A percentile compares a stretch with the other conserved stretches of the same genome.
Evolutionary conservation across 2,113 vertebrate genomes (phyloP).

Genomic region (Scopus umbretta): DNA sequence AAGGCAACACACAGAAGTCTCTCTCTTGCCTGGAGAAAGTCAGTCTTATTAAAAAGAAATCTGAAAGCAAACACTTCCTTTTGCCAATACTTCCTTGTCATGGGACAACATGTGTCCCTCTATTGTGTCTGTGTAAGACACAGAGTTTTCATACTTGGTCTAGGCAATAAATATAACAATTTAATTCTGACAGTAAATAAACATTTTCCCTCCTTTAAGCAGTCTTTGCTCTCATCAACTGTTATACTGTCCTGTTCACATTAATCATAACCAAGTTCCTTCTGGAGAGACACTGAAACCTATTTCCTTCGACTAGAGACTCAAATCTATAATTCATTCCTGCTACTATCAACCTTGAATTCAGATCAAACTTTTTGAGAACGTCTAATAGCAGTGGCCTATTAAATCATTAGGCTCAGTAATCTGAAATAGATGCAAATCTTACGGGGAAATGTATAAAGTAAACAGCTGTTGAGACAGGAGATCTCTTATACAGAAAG

Average conservation of each 20-base stretch:
- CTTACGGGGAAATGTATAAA: background rate
- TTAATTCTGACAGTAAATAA: background rate
- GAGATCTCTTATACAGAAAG: background rate
- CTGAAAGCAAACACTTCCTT: background rate
- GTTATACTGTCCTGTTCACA: background rate
- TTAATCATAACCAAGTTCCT: background rate
- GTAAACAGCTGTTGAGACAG: background rate
- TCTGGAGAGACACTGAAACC: background rate
- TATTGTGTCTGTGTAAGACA: background rate
- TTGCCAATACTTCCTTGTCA: background rate
- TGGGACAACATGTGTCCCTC: background rate
- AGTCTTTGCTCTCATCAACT: background rate
- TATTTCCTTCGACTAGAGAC: background rate
- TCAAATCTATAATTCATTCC: background rate
- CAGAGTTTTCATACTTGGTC: background rate
- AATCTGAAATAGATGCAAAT: background rate
- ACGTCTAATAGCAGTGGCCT: background rate
- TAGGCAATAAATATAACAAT: background rate
- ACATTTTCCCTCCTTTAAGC: background rate
- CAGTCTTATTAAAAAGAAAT: background rate
- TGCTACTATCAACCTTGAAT: background rate
- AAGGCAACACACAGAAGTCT: background rate
- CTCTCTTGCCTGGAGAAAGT: background rate
- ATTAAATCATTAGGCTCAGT: background rate
- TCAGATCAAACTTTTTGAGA: background rate